Evolutionary conservation across 2,888 invertebrate genomes (phyloP).

Genomic region (Apotomis betuletana): DNA sequence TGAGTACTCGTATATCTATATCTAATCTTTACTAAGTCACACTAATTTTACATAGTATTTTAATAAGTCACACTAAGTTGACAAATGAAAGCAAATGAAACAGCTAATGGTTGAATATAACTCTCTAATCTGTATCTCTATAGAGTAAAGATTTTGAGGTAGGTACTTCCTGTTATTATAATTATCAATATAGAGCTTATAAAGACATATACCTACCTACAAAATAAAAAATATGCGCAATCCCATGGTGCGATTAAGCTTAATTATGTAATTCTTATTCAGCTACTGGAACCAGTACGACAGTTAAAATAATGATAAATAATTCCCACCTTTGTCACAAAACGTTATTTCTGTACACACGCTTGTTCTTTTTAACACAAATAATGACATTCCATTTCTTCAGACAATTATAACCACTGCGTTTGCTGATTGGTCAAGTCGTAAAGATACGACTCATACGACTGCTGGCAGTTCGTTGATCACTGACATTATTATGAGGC

Average conservation of each 20-base stretch:
- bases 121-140: too few species aligned
- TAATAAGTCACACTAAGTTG: too few species aligned
- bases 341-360: constrained; percentile 50
- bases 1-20: too few species aligned
- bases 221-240: constrained; percentile 2
- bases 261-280: constrained; percentile 40
- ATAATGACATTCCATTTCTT: constrained; percentile 64
- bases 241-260: constrained; percentile 36
- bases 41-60: too few species aligned
- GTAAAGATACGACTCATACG: background rate
- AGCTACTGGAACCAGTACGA: constrained; percentile 34
- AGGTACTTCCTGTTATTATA: too few species aligned
- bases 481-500: constrained; percentile 1
- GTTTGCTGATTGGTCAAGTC: constrained; percentile 7
- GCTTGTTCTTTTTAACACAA: constrained; percentile 62
- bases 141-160: too few species aligned
- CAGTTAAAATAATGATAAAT: constrained; percentile 50
- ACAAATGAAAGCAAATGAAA: too few species aligned
- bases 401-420: constrained; percentile 58
- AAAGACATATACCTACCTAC: too few species aligned
- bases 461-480: constrained; percentile 11
- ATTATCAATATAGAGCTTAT: too few species aligned
- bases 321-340: constrained; percentile 59
- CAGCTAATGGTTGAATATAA: too few species aligned
- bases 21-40: too few species aligned